Base-by-base conservation (phyloP, 2,113 vertebrate genomes). In the Setophaga petechia region DNA sequence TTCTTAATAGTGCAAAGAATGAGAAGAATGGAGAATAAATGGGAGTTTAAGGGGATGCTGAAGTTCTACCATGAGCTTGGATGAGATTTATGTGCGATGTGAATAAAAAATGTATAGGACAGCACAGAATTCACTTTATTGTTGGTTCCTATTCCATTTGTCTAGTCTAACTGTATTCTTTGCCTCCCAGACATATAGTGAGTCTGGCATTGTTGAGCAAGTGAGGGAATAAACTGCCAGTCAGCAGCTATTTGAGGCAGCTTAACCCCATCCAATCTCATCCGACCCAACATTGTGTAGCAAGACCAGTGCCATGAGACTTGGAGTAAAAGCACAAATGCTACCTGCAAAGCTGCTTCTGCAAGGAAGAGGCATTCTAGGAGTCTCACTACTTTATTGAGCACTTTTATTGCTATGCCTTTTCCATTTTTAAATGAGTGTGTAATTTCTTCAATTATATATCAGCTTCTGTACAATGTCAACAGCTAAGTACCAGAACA, bases 71-170 rank as follows among this genome's bases (percentile, higher is more conserved):
- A 87, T 78, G 86, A 96, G 92, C 94, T 75, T 93, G 44, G 44
- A 78, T 67, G 69, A 96, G 90, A 96, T 96, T 95, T 94, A 95
- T 93, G 83, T 95, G 90, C 88, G 84, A 78, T 73, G 86, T 84
- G 94, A 92, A 93, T 95, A 90, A 94, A 95, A 95, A 94, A 94
- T 94, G 86, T 90, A 88, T 83, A 95, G 67, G 92, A 89, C 86
- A 94, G 83, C 1, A 0, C 61, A 94, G 86, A 80, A 94, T 92
- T 95, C 93, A 93, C 92, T 94, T 75, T 84, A 57, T 89, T 92
- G 86, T 86, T 89, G 37, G 66, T 61, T 96, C 69, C 58, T 82
- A 76, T 94, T 94, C 86, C 90, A 78, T 92, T 95, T 95, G 69
- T 96, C 88, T 96, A 86, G 37, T 79, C 69, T 72, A 92, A 90